These are phyloP conservation scores for Caiman crocodilus DNA, from an alignment of 2,797 vertebrate genomes.

Conservation along the genomic window DNA sequence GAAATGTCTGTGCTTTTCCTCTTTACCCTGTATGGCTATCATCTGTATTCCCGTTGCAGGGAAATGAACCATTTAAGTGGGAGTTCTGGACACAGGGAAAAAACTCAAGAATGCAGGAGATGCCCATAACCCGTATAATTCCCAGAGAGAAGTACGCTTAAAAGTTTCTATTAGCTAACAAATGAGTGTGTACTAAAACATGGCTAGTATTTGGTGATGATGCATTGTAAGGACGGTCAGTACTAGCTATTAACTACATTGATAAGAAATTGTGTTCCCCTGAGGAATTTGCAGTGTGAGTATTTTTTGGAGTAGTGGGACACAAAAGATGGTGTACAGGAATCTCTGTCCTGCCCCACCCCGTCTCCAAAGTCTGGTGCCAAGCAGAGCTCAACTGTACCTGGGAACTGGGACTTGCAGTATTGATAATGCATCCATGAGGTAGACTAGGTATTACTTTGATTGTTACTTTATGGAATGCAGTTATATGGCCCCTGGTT, in stretches of 20 bases:
- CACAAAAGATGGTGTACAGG: background rate
- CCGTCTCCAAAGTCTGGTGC: background rate
- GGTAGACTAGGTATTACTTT: background rate
- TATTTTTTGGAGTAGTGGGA: background rate
- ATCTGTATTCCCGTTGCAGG: background rate
- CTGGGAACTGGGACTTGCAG: background rate
- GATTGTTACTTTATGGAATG: background rate
- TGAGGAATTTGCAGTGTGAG: too few species aligned
- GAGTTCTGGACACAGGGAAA: background rate
- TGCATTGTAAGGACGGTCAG: too few species aligned
- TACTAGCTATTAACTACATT: too few species aligned
- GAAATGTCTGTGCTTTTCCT: background rate
- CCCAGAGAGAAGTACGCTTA: background rate
- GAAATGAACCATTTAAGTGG: background rate
- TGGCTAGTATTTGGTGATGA: too few species aligned
- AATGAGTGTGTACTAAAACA: background rate
- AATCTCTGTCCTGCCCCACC: background rate
- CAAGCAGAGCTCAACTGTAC: background rate
- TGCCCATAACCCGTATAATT: background rate
- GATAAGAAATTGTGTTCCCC: too few species aligned
- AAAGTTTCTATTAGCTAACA: background rate
- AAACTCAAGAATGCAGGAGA: background rate
- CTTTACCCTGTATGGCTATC: background rate
- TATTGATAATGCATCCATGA: background rate
- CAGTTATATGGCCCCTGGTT: background rate